Conservation (phyloP, 2,888 invertebrate genomes). For the Athripsodes cinereus region DNA sequence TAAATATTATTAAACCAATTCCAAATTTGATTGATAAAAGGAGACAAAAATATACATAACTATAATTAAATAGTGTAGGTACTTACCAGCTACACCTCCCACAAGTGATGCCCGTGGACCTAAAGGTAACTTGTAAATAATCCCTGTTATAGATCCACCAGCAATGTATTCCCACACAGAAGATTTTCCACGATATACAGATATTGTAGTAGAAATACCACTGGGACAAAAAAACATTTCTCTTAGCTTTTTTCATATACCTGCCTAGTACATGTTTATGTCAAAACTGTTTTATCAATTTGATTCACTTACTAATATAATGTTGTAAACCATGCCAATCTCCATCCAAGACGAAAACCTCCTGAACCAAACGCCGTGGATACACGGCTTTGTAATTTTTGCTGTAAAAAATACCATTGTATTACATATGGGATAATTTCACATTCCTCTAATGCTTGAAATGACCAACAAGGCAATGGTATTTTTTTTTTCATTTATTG, state of each 20-base stretch:
- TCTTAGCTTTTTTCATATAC: too few species aligned
- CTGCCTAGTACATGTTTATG: too few species aligned
- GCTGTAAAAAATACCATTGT: conserved; percentile 41
- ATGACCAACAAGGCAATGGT: too few species aligned
- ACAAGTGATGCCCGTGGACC: conserved; percentile 63
- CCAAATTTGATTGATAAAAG: neutral
- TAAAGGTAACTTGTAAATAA: conserved; percentile 59
- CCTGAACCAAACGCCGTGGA: conserved; percentile 65
- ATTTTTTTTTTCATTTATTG: too few species aligned
- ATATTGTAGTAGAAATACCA: conserved; percentile 54
- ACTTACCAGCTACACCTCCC: conserved; percentile 59
- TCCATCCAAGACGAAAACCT: conserved; percentile 64
- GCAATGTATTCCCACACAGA: conserved; percentile 60
- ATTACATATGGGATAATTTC: too few species aligned
- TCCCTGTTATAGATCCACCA: conserved; percentile 62
- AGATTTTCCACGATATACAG: conserved; percentile 61
- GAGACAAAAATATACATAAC: neutral
- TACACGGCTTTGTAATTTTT: conserved; percentile 64
- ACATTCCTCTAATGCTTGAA: too few species aligned
- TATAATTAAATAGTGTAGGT: neutral
- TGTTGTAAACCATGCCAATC: conserved; percentile 60
- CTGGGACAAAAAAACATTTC: conserved; percentile 37
- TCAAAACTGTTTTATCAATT: too few species aligned
- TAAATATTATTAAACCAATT: neutral
- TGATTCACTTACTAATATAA: conserved; percentile 57